Evolutionary conservation across 2,888 invertebrate genomes (phyloP).

Genomic region (Hypercompe scribonia): DNA sequence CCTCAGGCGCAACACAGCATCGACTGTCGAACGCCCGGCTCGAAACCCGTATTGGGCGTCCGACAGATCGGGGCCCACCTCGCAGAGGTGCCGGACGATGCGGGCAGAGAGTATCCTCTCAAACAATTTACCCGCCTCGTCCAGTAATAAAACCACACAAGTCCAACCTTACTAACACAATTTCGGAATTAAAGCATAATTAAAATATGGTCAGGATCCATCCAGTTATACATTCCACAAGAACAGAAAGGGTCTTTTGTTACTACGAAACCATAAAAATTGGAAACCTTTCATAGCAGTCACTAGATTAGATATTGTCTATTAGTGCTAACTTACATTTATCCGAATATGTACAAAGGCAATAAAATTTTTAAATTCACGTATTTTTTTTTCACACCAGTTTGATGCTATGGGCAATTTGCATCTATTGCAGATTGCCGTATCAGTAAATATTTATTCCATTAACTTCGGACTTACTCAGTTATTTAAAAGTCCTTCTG

Average conservation of each 20-base stretch:
- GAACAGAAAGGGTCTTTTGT: neutral
- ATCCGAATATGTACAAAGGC: neutral
- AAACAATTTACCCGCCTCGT: no score
- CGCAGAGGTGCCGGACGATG: no score
- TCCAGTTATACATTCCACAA: neutral
- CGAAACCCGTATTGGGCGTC: no score
- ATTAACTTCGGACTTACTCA: slow-evolving; percentile 34
- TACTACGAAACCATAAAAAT: neutral
- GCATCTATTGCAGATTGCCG: slow-evolving; percentile 32
- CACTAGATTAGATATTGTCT: neutral
- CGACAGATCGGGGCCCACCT: no score
- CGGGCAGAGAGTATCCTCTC: no score
- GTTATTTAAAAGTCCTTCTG: slow-evolving; percentile 49
- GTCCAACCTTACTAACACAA: neutral
- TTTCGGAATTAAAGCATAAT: neutral
- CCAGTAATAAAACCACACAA: no score
- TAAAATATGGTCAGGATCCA: neutral
- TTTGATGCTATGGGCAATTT: slow-evolving; percentile 7
- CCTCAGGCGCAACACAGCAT: no score
- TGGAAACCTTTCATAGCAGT: neutral
- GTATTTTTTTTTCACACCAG: neutral
- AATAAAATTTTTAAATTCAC: neutral
- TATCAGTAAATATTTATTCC: slow-evolving; percentile 39
- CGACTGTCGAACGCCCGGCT: no score
- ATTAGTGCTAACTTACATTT: neutral